These are phyloP conservation scores for Agrotis puta DNA, from an alignment of 2,888 invertebrate genomes.

Conservation along the genomic window DNA sequence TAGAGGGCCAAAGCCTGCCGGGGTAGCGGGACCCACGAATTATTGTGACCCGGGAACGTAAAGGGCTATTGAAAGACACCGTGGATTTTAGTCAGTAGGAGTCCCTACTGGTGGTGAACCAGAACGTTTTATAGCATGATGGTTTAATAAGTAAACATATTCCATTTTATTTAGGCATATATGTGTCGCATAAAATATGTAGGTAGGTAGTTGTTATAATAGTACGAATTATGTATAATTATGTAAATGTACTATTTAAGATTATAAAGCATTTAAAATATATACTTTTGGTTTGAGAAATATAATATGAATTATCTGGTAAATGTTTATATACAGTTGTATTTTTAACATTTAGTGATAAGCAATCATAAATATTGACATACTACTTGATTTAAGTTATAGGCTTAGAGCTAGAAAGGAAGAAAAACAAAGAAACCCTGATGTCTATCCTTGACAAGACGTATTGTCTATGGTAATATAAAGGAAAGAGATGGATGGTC, in stretches of 20 bases:
- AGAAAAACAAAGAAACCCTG: too few species aligned
- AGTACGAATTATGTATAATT: constrained; percentile 5
- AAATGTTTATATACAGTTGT: constrained; percentile 14
- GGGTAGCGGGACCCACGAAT: too few species aligned
- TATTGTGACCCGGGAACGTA: too few species aligned
- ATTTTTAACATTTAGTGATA: constrained; percentile 41
- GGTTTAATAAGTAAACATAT: constrained; percentile 10
- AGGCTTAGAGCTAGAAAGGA: too few species aligned
- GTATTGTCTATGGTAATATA: too few species aligned
- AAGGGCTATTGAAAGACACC: too few species aligned
- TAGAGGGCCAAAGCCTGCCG: too few species aligned
- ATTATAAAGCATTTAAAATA: constrained; percentile 45
- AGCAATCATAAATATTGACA: constrained; percentile 40
- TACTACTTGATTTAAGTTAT: not conserved
- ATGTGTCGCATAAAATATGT: constrained; percentile 8
- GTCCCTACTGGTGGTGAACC: too few species aligned
- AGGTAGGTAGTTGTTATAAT: constrained; percentile 8
- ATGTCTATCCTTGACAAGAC: too few species aligned
- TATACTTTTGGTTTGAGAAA: constrained; percentile 24
- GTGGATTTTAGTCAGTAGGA: too few species aligned
- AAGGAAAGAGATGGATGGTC: too few species aligned
- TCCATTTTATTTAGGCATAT: constrained; percentile 21
- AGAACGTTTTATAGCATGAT: not conserved
- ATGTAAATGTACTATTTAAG: constrained; percentile 35
- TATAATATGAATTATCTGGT: constrained; percentile 3